Conservation (phyloP, 1,140 invertebrate species). For the Meloidogyne hapla region DNA sequence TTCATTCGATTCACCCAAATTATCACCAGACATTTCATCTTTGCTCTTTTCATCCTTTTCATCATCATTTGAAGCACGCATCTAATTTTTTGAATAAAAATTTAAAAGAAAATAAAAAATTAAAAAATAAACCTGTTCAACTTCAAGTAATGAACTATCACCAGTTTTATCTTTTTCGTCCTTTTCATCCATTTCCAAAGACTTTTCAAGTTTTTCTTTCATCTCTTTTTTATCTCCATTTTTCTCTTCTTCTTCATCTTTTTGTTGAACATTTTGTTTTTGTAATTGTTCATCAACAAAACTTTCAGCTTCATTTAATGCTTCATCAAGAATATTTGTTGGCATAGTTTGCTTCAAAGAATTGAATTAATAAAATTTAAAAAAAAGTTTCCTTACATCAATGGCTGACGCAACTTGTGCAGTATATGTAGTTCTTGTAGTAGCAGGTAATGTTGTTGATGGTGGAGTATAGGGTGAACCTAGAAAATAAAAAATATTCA, state of each 20-base stretch:
- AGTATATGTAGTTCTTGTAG: slow-evolving; percentile 26
- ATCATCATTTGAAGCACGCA: slow-evolving; percentile 1
- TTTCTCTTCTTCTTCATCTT: background rate
- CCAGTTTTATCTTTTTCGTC: background rate
- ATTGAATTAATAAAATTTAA: slow-evolving; percentile 6
- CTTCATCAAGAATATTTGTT: slow-evolving; percentile 43
- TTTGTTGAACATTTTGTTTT: background rate
- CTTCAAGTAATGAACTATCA: background rate
- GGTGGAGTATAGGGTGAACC: background rate
- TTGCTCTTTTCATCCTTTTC: background rate
- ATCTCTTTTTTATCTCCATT: background rate
- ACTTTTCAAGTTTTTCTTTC: background rate
- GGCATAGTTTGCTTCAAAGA: slow-evolving; percentile 42
- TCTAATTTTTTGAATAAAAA: background rate
- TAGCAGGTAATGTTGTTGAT: background rate
- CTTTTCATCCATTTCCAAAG: background rate
- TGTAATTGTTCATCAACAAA: slow-evolving; percentile 26
- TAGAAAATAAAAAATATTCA: background rate
- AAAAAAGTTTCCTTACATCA: slow-evolving; percentile 10
- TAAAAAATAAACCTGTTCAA: background rate
- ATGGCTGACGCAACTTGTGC: background rate
- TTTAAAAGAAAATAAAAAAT: background rate
- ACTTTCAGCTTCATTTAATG: slow-evolving; percentile 46
- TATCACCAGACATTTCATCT: background rate
- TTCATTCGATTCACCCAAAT: background rate